phyloP scores from a whole-genome alignment of 1,140 invertebrate genomes.

The Aphidius gifuensis region DNA sequence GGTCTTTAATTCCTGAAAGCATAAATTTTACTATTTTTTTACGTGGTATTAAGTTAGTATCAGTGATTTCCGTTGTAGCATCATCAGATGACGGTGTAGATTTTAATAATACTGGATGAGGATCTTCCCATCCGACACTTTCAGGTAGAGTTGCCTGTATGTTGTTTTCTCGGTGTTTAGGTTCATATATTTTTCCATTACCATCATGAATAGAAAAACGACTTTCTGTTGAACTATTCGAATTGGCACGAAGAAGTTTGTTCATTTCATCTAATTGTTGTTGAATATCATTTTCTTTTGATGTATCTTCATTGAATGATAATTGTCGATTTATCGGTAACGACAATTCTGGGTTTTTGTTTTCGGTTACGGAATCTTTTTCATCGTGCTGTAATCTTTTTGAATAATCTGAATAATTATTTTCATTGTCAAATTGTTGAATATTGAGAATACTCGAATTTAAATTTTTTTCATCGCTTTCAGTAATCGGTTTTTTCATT shows the following conservation, averaged over 20 bases:
- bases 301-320: slow-evolving; percentile 36
- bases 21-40: slow-evolving; percentile 41
- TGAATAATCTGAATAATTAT: not conserved
- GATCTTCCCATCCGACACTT: slow-evolving; percentile 58
- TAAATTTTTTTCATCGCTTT: not conserved
- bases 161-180: slow-evolving; percentile 35
- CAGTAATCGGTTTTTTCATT: slow-evolving; percentile 4
- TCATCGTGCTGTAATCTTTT: not conserved
- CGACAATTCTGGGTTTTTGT: not conserved
- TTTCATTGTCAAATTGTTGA: not conserved
- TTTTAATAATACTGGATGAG: slow-evolving; percentile 14
- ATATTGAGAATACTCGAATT: not conserved
- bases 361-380: not conserved
- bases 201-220: slow-evolving; percentile 38
- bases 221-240: slow-evolving; percentile 36
- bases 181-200: slow-evolving; percentile 30
- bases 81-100: not conserved
- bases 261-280: slow-evolving; percentile 44
- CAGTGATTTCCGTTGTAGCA: not conserved
- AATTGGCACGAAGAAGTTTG: slow-evolving; percentile 40
- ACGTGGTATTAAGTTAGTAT: not conserved
- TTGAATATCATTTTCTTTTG: slow-evolving; percentile 36
- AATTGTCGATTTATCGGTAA: slow-evolving; percentile 38
- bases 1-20: slow-evolving; percentile 52
- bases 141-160: slow-evolving; percentile 54